phyloP scores from a whole-genome alignment of 1,140 invertebrate species.

The Physella acuta region DNA sequence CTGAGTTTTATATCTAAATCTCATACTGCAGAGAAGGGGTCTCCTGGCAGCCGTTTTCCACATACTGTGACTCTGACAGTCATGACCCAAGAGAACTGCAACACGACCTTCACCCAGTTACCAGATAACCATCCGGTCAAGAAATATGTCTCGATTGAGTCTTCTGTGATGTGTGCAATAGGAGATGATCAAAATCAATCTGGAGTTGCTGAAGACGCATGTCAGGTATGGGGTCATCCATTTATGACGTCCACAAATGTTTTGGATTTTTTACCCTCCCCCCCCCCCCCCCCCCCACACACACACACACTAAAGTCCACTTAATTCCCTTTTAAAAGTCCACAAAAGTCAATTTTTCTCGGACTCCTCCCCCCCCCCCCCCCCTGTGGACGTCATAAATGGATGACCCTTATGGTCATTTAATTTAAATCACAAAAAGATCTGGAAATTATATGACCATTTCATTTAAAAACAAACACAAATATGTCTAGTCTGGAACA shows the following conservation, averaged over 20 bases:
- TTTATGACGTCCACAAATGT: neutral
- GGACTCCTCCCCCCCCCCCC: neutral
- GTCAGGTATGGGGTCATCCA: constrained; percentile 6
- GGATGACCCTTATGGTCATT: neutral
- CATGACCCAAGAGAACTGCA: neutral
- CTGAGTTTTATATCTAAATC: neutral
- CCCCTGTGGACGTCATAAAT: no score
- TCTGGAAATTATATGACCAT: neutral
- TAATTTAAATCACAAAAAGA: neutral
- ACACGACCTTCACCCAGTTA: neutral
- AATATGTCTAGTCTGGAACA: neutral
- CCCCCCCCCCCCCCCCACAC: no score
- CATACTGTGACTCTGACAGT: neutral
- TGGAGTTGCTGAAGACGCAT: neutral
- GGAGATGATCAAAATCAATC: neutral
- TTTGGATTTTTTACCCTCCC: neutral
- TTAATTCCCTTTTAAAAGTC: neutral
- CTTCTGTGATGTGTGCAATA: constrained; percentile 3
- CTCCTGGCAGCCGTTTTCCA: neutral
- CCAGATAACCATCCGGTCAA: constrained; percentile 1
- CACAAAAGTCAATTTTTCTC: neutral
- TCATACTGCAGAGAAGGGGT: neutral
- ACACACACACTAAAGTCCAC: no score
- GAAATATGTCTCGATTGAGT: neutral
- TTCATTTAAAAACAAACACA: neutral